Percentiles rank a stretch among this genome's conserved stretches.
Evolutionary conservation across 2,113 vertebrate genomes (phyloP).

Genomic region (Etheostoma cragini): DNA sequence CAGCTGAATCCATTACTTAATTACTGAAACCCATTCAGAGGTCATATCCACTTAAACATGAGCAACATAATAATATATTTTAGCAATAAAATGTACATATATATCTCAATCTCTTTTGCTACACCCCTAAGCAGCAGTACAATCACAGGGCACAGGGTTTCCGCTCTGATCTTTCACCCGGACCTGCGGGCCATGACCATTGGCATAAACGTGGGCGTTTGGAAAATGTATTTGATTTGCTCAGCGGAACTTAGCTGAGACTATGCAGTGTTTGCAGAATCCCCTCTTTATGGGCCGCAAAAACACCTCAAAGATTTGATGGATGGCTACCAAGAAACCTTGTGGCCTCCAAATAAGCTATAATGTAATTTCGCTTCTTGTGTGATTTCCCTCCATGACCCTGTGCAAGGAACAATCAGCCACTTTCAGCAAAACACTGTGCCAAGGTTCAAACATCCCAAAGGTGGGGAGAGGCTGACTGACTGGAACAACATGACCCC

Average conservation of each 20-base stretch:
- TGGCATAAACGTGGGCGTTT: constrained; percentile 24
- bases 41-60: constrained; percentile 33
- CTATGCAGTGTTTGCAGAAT: constrained; percentile 76
- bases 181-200: constrained; percentile 14
- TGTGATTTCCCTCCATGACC: constrained; percentile 79
- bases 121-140: not conserved
- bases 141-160: constrained; percentile 20
- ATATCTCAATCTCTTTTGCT: not conserved
- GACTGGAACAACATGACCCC: constrained; percentile 61
- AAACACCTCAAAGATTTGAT: constrained; percentile 74
- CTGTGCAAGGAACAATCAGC: constrained; percentile 72
- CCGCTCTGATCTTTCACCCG: constrained; percentile 21
- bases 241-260: constrained; percentile 50
- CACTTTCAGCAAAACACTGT: constrained; percentile 72
- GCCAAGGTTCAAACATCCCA: constrained; percentile 77
- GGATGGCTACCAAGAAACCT: constrained; percentile 78
- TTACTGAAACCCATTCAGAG: constrained; percentile 12
- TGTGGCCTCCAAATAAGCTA: constrained; percentile 79
- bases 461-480: constrained; percentile 49
- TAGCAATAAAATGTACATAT: too few relatives aligned
- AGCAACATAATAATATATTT: not conserved
- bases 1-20: not conserved
- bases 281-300: constrained; percentile 52
- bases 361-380: constrained; percentile 79
- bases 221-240: constrained; percentile 44